Base-by-base conservation (phyloP, 2,888 invertebrate genomes). In the Calliopum simillimum region DNA sequence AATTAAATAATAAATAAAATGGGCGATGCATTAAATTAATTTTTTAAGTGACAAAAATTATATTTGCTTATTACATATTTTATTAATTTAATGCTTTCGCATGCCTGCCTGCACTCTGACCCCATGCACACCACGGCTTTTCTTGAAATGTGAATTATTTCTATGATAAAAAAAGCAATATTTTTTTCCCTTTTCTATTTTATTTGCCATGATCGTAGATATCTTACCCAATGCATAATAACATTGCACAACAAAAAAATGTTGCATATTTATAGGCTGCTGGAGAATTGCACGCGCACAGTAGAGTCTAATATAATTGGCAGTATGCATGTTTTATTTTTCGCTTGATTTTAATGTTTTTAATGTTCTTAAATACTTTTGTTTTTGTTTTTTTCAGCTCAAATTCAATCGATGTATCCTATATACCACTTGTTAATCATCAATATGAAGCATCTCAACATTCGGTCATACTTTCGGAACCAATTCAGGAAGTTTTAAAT, bases 221-320 rank as follows among this genome's bases (percentile, higher is more conserved):
- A n/a, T n/a, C n/a, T n/a, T n/a, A n/a, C n/a, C n/a, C n/a, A n/a
- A n/a, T n/a, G n/a, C n/a, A n/a, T n/a, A n/a, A n/a, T n/a, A n/a
- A n/a, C n/a, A n/a, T n/a, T n/a, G n/a, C n/a, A n/a, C n/a, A n/a
- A 25, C 47, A n/a, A 63, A 68, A 73, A 70, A 64, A 16, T 41
- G 53, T 33, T 69, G 76, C 74, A 75, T 78, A 74, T 68, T 70
- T 75, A 75, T 66, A 75, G 76, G 78, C 73, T 43, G 61, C 12
- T 11, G 2, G 25, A 71, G 14, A 14, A 16, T 16, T 12, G 5
- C 16, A 21, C 41, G 25, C 13, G 4, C 16, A 56, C 56, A 56
- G 56, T 66, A 33, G 23, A 44, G 56, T 46, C 33, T n/a, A 44
- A 16, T 43, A 41, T 19, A 25, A n/a, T 33, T 33, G 33, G 23